These are phyloP conservation scores for Nomada lathburiana DNA, from an alignment of 2,888 invertebrate genomes.

Conservation along the genomic window DNA sequence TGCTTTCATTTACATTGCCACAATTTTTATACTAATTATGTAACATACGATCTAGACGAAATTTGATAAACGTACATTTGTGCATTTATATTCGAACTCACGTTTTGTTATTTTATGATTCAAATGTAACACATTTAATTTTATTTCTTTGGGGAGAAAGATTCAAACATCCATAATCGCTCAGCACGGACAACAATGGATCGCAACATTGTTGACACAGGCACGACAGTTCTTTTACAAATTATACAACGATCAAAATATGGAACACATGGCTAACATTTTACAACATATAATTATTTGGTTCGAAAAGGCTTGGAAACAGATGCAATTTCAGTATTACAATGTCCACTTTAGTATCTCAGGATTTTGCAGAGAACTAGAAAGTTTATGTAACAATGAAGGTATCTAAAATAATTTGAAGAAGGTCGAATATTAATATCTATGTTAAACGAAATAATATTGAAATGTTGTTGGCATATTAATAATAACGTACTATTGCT, in stretches of 20 bases:
- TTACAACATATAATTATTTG: constrained; percentile 65
- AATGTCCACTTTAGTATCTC: constrained; percentile 72
- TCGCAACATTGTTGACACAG: constrained; percentile 70
- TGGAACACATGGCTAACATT: constrained; percentile 72
- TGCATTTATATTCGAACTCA: not conserved
- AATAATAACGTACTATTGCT: constrained; percentile 50
- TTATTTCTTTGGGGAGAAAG: constrained; percentile 64
- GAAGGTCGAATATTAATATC: not conserved
- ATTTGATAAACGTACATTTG: too few species aligned
- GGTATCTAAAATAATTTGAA: constrained; percentile 65
- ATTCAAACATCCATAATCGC: constrained; percentile 73
- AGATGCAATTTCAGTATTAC: constrained; percentile 73
- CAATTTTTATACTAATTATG: not conserved
- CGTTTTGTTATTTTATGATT: not conserved
- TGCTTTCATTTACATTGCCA: not conserved
- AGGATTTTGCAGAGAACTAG: constrained; percentile 74
- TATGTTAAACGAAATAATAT: not conserved
- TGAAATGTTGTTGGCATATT: not conserved
- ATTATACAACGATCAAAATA: constrained; percentile 70
- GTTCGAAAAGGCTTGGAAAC: constrained; percentile 72
- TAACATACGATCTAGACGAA: not conserved
- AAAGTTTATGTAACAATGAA: constrained; percentile 65
- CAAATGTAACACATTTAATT: not conserved
- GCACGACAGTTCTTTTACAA: constrained; percentile 69
- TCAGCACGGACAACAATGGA: constrained; percentile 78